Percentiles rank a stretch among this genome's conserved stretches.
Evolutionary conservation across 2,113 vertebrate species (phyloP).

Genomic region (Eleginops maclovinus): DNA sequence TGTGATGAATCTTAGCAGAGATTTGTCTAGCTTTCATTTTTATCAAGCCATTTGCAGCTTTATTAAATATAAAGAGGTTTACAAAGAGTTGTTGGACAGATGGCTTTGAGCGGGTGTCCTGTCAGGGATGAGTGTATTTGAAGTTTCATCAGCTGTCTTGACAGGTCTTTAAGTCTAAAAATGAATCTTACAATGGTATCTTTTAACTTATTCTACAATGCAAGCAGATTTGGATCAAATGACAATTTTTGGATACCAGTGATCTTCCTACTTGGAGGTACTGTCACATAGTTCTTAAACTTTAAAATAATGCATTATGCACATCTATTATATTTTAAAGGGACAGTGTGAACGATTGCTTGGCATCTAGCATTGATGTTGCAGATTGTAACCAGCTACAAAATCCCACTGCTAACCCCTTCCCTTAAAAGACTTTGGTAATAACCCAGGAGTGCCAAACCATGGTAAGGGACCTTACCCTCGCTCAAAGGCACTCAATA

Average conservation of each 20-base stretch:
- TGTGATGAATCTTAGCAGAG: background rate
- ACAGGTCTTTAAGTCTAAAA: slow-evolving; percentile 6
- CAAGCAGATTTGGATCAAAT: background rate
- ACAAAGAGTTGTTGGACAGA: background rate
- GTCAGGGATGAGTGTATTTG: background rate
- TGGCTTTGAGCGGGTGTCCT: background rate
- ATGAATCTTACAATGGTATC: background rate
- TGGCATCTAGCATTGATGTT: no score
- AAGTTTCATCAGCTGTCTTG: background rate
- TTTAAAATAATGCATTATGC: background rate
- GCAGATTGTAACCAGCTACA: no score
- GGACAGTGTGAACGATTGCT: no score
- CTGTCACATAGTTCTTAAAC: background rate
- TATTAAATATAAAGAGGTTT: background rate
- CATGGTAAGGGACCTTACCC: no score
- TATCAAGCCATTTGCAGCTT: background rate
- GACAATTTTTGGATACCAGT: background rate
- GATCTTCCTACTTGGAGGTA: background rate
- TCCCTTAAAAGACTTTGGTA: no score
- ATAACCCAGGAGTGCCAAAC: no score
- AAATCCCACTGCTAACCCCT: no score
- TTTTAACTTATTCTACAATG: background rate
- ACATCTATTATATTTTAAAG: background rate
- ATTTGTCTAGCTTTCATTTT: background rate
- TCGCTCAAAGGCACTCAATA: no score